Evolutionary conservation across 2,113 vertebrate species (phyloP).

Genomic region (Prinia subflava): DNA sequence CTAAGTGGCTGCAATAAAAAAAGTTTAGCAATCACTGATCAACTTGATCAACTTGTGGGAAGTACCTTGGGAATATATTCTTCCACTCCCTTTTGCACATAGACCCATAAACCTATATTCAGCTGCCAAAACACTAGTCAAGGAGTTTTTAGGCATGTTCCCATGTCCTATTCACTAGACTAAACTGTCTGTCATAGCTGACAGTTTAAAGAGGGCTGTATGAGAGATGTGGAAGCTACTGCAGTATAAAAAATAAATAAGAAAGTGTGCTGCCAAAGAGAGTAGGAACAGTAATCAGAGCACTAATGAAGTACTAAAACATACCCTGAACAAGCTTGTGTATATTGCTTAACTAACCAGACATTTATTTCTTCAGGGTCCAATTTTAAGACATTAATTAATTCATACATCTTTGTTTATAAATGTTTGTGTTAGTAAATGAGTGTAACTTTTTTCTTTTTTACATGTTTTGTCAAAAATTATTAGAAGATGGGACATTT

Average conservation of each 20-base stretch:
- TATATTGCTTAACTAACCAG: not conserved
- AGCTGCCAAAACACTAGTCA: not conserved
- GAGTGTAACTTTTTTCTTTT: not conserved
- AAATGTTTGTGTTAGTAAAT: not conserved
- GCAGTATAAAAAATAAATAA: not conserved
- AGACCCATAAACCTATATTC: not conserved
- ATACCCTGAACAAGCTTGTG: not conserved
- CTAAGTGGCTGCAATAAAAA: not conserved
- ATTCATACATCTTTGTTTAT: not conserved
- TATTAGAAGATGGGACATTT: not conserved
- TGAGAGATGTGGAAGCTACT: not conserved
- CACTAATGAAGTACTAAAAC: not conserved
- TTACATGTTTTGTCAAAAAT: not conserved
- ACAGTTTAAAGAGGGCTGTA: not conserved
- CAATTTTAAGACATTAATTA: not conserved
- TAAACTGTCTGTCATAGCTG: not conserved
- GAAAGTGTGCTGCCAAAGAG: not conserved
- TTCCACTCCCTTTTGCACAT: not conserved
- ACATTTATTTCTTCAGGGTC: not conserved
- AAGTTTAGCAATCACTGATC: not conserved
- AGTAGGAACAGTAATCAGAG: not conserved
- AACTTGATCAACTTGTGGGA: not conserved
- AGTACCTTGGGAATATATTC: not conserved
- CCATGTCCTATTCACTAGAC: not conserved
- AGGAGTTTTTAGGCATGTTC: not conserved